phyloP scores from a whole-genome alignment of 1,140 invertebrate genomes.

The Lordiphosa clarofinis region DNA sequence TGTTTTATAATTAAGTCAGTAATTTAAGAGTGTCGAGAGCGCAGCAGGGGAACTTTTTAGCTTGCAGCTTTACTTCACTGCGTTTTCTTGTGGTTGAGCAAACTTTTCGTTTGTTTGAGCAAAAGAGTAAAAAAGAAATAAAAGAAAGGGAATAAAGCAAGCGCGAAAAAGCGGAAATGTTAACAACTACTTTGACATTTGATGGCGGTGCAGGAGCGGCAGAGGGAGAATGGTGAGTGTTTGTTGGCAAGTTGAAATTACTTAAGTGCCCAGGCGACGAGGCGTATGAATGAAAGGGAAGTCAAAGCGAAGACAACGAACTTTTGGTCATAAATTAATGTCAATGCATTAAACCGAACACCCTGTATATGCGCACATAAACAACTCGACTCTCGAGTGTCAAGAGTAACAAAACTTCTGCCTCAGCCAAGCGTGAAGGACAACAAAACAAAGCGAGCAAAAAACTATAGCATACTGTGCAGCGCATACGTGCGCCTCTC shows the following conservation, averaged over 20 bases:
- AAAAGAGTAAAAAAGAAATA: slow-evolving; percentile 4
- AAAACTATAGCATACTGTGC: slow-evolving; percentile 27
- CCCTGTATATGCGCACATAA: slow-evolving; percentile 4
- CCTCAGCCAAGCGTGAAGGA: slow-evolving; percentile 51
- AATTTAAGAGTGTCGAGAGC: slow-evolving; percentile 70
- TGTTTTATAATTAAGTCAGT: slow-evolving; percentile 75
- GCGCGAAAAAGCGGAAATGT: slow-evolving; percentile 64
- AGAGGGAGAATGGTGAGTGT: slow-evolving; percentile 15
- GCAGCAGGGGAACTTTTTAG: slow-evolving; percentile 50
- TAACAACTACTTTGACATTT: slow-evolving; percentile 77
- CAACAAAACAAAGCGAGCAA: slow-evolving; percentile 19
- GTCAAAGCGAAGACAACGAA: slow-evolving; percentile 20
- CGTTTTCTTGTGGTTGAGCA: slow-evolving; percentile 63
- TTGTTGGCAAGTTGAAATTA: slow-evolving; percentile 64
- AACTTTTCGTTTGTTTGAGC: slow-evolving; percentile 49
- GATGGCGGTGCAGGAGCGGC: slow-evolving; percentile 11
- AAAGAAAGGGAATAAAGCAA: slow-evolving; percentile 17
- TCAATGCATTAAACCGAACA: slow-evolving; percentile 56
- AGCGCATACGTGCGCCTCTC: slow-evolving; percentile 26
- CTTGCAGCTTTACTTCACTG: slow-evolving; percentile 54
- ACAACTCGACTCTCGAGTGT: slow-evolving; percentile 20
- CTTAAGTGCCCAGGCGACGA: slow-evolving; percentile 65
- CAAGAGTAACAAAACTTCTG: slow-evolving; percentile 49
- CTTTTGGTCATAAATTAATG: slow-evolving; percentile 59
- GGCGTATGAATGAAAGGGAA: slow-evolving; percentile 50